These are phyloP conservation scores for Dicranocentrus wangi DNA, from an alignment of 2,888 invertebrate genomes.

Conservation along the genomic window DNA sequence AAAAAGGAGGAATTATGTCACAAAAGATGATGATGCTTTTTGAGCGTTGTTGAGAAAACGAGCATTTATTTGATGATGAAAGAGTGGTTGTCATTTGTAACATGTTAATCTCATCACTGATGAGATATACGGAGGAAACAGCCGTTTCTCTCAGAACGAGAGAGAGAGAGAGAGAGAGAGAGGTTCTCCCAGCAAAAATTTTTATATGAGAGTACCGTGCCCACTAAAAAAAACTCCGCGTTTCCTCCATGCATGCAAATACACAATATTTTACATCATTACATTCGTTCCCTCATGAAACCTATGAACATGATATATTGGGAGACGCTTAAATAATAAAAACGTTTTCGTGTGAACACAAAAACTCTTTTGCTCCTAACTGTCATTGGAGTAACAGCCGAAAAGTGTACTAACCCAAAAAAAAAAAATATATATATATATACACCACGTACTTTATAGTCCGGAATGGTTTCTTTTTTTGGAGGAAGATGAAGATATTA, in stretches of 20 bases:
- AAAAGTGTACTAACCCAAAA: not conserved
- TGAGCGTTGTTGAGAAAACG: constrained; percentile 38
- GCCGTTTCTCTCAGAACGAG: not conserved
- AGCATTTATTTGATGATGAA: constrained; percentile 68
- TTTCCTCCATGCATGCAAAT: not conserved
- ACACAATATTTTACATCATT: constrained; percentile 10
- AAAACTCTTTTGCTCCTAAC: not conserved
- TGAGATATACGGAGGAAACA: constrained; percentile 30
- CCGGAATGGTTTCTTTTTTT: not conserved
- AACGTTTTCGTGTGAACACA: constrained; percentile 25
- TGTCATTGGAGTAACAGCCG: constrained; percentile 12
- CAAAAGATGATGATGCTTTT: constrained; percentile 23
- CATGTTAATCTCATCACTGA: constrained; percentile 69
- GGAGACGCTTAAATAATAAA: constrained; percentile 30
- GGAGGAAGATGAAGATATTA: constrained; percentile 53
- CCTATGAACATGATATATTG: constrained; percentile 31
- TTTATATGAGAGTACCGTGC: too few species aligned
- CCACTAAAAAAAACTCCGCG: too few species aligned
- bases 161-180: not conserved
- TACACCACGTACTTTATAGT: too few species aligned
- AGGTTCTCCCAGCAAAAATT: too few species aligned
- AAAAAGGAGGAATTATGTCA: constrained; percentile 18
- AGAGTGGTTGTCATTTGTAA: constrained; percentile 71
- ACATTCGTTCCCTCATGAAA: constrained; percentile 16
- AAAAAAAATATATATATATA: too few species aligned